These are phyloP conservation scores for Ptilodon capucinus DNA, from an alignment of 2,888 invertebrate species.

Conservation along the genomic window DNA sequence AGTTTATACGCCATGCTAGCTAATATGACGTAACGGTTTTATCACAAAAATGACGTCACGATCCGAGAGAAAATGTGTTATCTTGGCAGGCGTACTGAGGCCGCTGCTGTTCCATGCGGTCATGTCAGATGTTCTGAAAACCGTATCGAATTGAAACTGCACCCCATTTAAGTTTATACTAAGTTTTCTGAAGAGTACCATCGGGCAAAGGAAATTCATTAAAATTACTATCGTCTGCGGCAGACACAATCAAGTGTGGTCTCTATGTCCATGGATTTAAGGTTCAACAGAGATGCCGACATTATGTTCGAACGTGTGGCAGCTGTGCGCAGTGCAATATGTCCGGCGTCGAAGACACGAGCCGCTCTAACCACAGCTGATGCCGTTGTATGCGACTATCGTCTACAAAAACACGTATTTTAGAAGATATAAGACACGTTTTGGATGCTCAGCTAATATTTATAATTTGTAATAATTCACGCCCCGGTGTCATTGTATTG, in stretches of 20 bases:
- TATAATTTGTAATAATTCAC: too few relatives aligned
- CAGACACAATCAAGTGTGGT: background rate
- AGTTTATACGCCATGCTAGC: too few relatives aligned
- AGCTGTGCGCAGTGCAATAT: background rate
- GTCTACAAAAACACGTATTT: too few relatives aligned
- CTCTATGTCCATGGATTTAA: background rate
- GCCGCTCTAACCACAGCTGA: background rate
- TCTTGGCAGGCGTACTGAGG: background rate
- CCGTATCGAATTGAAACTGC: background rate
- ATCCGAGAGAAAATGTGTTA: too few relatives aligned
- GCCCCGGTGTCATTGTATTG: too few relatives aligned
- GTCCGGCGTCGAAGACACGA: background rate
- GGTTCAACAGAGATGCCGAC: background rate
- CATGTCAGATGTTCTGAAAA: background rate
- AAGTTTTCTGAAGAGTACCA: background rate
- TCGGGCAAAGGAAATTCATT: background rate
- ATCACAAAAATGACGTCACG: too few relatives aligned
- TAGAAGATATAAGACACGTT: too few relatives aligned
- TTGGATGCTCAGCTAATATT: too few relatives aligned
- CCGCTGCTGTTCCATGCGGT: background rate
- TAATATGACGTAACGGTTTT: too few relatives aligned
- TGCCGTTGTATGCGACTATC: background rate
- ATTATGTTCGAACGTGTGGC: background rate
- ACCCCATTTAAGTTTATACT: background rate
- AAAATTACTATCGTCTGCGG: background rate